Base-by-base conservation (phyloP, 2,888 invertebrate species). In the Hetaerina titia region DNA sequence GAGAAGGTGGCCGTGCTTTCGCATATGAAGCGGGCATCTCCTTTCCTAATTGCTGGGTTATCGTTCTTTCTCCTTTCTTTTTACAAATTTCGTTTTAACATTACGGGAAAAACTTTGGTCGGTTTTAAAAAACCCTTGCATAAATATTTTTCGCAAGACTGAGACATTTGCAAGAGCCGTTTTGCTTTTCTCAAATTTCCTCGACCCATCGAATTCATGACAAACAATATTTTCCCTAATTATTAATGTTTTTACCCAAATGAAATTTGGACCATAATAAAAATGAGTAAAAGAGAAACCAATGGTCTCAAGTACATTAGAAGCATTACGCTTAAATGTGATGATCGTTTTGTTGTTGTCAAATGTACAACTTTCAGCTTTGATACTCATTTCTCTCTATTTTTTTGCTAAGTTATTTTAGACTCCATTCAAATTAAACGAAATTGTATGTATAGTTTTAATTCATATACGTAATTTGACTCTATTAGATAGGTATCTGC, bases 171-270 rank as follows among this genome's bases (percentile, higher is more conserved):
- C 60, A 15, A 15, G 60, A 11, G 60, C 11, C 81, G 11, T 31
- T 31, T 15, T 81, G 22, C 4, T 31, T 15, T 31, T 11, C 11
- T 69, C 6, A 31, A 11, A 31, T 81, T 60, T 81, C 81, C 31
- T 81, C 81, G 81, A 81, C 31, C 81, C 81, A 81, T 81, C 81
- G 81, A 81, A 81, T 81, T 31, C 81, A 15, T 81, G 25, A 31
- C 81, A 81, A 11, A 81, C 81, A 31, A 22, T 81, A 25, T 25
- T 31, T 4, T 22, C 13, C 2, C 11, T 2, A 25, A 13, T n/a
- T 69, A 22, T 69, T 4, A 31, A 81, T 81, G 25, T 81, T 25
- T 11, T 2, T 11, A 15, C 31, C n/a, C 15, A 11, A 31, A 0
- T 11, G 22, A 31, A 81, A 81, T 81, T 25, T 13, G 81, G 31